These are phyloP conservation scores for Panopea generosa DNA, from an alignment of 2,888 invertebrate genomes.

Conservation along the genomic window DNA sequence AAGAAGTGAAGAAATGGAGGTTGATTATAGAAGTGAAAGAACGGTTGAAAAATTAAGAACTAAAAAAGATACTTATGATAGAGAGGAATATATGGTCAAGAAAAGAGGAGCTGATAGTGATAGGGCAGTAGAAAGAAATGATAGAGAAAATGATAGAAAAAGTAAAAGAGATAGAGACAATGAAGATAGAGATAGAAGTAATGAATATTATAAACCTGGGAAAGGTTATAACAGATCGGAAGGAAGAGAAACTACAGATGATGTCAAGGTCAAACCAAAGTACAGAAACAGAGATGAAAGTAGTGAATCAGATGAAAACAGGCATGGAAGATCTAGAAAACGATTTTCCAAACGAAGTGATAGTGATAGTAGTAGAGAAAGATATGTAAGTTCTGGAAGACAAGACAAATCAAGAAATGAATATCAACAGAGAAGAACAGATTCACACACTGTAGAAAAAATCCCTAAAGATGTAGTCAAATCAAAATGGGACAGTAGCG, in stretches of 20 bases:
- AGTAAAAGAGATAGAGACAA: slow-evolving; percentile 4
- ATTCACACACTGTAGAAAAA: not conserved
- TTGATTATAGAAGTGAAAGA: not conserved
- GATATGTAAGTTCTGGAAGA: slow-evolving; percentile 10
- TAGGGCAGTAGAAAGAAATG: slow-evolving; percentile 14
- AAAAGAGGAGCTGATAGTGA: slow-evolving; percentile 19
- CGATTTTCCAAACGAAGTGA: not conserved
- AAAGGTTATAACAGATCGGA: slow-evolving; percentile 13
- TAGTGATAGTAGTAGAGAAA: slow-evolving; percentile 15
- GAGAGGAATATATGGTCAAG: slow-evolving; percentile 3
- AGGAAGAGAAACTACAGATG: slow-evolving; percentile 30
- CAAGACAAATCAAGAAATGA: slow-evolving; percentile 18
- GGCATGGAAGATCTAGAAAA: slow-evolving; percentile 7
- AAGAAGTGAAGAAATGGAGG: not conserved
- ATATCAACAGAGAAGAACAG: not conserved
- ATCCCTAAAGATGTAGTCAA: slow-evolving; percentile 32
- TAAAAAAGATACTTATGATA: no score
- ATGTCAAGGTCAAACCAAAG: slow-evolving; percentile 27
- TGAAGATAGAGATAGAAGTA: slow-evolving; percentile 1
- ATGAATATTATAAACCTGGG: slow-evolving; percentile 13
- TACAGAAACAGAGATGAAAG: slow-evolving; percentile 14
- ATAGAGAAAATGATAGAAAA: slow-evolving; percentile 21
- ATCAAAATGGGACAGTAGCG: slow-evolving; percentile 62
- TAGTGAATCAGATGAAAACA: slow-evolving; percentile 13
- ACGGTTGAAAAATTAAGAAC: not conserved